A percentile compares a stretch with the other conserved stretches of the same genome.
These are phyloP conservation scores for Pristionchus mayeri DNA, from an alignment of 2,888 invertebrate genomes.

Conservation along the genomic window DNA sequence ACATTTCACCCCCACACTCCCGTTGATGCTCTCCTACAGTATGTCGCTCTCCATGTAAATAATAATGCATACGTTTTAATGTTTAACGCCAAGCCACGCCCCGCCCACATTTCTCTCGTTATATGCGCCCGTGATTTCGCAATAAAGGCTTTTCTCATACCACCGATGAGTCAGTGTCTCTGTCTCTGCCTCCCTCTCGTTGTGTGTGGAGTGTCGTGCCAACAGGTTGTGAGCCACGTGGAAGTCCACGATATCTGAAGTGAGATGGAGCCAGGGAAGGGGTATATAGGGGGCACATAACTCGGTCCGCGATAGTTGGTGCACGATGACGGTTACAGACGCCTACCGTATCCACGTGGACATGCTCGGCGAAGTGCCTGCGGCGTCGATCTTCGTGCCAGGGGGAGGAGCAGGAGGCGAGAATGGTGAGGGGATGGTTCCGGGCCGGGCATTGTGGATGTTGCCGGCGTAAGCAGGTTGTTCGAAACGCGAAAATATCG, in stretches of 20 bases:
- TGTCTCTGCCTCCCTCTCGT: background rate
- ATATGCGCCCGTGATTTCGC: background rate
- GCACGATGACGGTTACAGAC: slow-evolving; percentile 2
- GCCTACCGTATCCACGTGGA: background rate
- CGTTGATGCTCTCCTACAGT: no score
- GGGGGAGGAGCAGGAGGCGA: slow-evolving; percentile 1
- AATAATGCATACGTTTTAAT: slow-evolving; percentile 5
- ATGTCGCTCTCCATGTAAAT: background rate
- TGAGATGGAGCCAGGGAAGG: background rate
- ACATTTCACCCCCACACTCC: no score
- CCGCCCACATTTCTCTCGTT: background rate
- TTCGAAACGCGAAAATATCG: no score
- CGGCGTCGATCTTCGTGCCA: slow-evolving; percentile 41
- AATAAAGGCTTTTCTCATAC: no score
- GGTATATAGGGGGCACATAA: background rate
- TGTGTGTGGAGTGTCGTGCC: slow-evolving; percentile 28
- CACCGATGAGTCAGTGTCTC: no score
- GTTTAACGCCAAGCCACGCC: no score
- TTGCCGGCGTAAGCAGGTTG: no score
- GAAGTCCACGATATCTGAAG: slow-evolving; percentile 30
- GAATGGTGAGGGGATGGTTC: background rate
- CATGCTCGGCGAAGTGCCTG: slow-evolving; percentile 46
- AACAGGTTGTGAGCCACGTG: slow-evolving; percentile 12
- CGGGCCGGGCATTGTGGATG: no score
- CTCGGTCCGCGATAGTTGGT: background rate